A percentile compares a stretch with the other conserved stretches of the same genome.
phyloP scores from a whole-genome alignment of 2,888 invertebrate genomes.

The Eilema caniola region DNA sequence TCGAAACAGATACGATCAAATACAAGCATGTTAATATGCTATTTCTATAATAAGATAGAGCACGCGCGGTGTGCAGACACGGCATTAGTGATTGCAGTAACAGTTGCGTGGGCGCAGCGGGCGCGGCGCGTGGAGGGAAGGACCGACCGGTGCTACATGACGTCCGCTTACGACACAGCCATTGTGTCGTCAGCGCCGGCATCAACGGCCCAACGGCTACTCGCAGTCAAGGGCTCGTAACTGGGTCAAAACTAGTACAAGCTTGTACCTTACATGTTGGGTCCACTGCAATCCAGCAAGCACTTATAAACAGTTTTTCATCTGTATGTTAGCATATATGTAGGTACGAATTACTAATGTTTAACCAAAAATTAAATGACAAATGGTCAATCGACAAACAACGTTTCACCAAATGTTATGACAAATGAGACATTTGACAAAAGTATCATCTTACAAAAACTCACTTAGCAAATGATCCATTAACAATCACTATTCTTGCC shows the following conservation, averaged over 20 bases:
- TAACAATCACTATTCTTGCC: no score
- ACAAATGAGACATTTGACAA: no score
- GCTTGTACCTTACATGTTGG: not conserved
- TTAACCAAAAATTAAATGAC: no score
- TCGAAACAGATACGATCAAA: not conserved
- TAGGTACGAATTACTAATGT: no score
- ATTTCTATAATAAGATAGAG: constrained; percentile 17
- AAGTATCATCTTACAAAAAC: no score
- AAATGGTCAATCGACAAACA: no score
- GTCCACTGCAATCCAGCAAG: not conserved
- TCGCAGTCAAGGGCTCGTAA: constrained; percentile 18
- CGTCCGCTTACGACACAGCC: constrained; percentile 21
- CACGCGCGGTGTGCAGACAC: not conserved
- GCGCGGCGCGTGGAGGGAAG: constrained; percentile 3
- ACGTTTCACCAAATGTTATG: no score
- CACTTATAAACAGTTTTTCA: not conserved
- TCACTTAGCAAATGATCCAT: no score
- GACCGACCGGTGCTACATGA: constrained; percentile 6
- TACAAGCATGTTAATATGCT: constrained; percentile 5
- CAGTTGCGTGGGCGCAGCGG: constrained; percentile 17
- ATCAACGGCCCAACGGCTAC: not conserved
- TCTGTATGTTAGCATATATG: not conserved
- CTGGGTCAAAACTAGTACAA: constrained; percentile 12
- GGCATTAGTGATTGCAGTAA: not conserved
- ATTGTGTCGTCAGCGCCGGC: constrained; percentile 1